Evolutionary conservation across 2,113 vertebrate species (phyloP), one percentile per base, ranked within the genome.

Genomic region (Hystrix cristata): DNA sequence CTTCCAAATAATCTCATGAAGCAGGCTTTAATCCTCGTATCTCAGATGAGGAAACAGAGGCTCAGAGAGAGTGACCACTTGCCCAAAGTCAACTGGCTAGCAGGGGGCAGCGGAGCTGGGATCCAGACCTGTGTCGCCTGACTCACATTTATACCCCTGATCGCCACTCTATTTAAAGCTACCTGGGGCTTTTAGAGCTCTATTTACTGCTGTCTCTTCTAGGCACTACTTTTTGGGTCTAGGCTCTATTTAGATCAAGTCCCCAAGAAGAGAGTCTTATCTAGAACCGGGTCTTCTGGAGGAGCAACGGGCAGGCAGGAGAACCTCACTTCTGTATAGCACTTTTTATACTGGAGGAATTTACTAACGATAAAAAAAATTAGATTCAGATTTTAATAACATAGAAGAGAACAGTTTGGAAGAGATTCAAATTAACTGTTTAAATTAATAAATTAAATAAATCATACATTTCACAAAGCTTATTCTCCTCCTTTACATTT

Each of bases 311-410:
- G 31, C 57, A 76, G 69, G 48, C 85, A 51, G 21, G 53, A 90
- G 27, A 94, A 53, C 60, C 72, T 27, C 27, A 67, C 34, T 51
- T 87, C 46, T 60, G 16, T 9, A 23, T 1, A 85, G 65, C 15
- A 62, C 53, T 87, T 91, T 93, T 78, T 82, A 55, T 57, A 69
- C 7, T 79, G 25, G 8, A 64, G 62, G n/a, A 83, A 91, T 93
- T 93, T 84, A 83, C 53, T 51, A 93, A 87, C 2, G 94, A 80
- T 16, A 65, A 60, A 88, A 94, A 7, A 7, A 74, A 90, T 90
- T 82, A 71, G 65, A 92, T 69, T 93, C 64, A 97, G 53, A 95
- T 55, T 84, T 94, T 92, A 96, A 87, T 82, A 97, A 78, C 96
- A 78, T 0, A 90, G 78, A 91, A 91, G 89, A 83, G 18, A 89